Evolutionary conservation across 2,888 invertebrate genomes (phyloP), one percentile per base, ranked within the genome.

Genomic region (Liodrosophila aerea): DNA sequence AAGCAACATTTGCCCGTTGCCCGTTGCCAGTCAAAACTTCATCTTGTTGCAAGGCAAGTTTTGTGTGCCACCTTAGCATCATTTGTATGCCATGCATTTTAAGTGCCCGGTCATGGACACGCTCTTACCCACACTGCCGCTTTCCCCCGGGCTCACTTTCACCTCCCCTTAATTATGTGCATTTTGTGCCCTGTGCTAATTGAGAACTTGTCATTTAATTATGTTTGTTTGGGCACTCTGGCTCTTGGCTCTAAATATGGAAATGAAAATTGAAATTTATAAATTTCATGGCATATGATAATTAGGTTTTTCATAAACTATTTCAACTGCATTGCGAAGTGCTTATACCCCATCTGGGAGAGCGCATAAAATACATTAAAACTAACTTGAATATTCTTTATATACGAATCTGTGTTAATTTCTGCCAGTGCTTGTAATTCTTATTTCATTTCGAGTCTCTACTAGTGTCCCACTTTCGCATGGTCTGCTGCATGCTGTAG

Each of bases 91-190:
- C 37, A 36, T 61, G 57, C 36, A 61, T 58, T 57, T 71, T 56
- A 53, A 49, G 57, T 82, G 80, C 56, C 72, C 29, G 57, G 54
- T 71, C 78, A 74, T 58, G 71, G 69, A 56, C 50, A 68, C 75
- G 46, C 64, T 49, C 34, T 8, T 11, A 39, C 37, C 11, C 11
- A 9, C 27, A 7, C 39, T 5, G 13, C 12, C 34, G 16, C 0
- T 8, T 7, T 11, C 4, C 2, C 15, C 0, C 11, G 11, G 33
- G 5, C 12, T 4, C 13, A 34, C 34, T 13, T 13, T 34, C 34
- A 37, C 29, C n/a, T 16, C 11, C 22, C 7, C 40, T 56, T 67
- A 45, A 72, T 61, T 67, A 57, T 43, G 50, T 33, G 7, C 54
- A 52, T 47, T 60, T 49, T 51, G 60, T 36, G 12, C 43, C 27